Evolutionary conservation across 1,140 invertebrate species (phyloP).

Genomic region (Sitodiplosis mosellana): DNA sequence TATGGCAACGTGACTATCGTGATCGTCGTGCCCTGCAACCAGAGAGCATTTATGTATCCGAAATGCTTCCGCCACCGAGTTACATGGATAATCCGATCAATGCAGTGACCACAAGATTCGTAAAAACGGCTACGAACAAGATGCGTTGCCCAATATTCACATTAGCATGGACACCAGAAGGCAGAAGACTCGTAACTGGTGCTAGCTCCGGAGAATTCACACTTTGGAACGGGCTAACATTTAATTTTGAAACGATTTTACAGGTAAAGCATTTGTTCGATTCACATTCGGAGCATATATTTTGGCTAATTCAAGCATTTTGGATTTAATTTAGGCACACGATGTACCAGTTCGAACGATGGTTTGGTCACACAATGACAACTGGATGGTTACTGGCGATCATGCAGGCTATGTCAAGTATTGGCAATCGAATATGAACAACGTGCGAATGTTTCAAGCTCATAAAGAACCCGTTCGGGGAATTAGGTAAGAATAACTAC

Average conservation of each 20-base stretch:
- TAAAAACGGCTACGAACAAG: slow-evolving; percentile 98
- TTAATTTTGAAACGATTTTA: slow-evolving; percentile 99
- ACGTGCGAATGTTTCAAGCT: slow-evolving; percentile 99
- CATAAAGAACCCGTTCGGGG: slow-evolving; percentile 98
- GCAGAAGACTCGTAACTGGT: slow-evolving; percentile 89
- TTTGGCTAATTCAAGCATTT: not conserved
- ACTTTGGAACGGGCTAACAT: slow-evolving; percentile 98
- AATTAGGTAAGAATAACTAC: slow-evolving; percentile 61
- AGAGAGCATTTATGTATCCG: slow-evolving; percentile 76
- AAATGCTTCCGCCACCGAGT: slow-evolving; percentile 71
- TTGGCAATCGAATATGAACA: slow-evolving; percentile 99
- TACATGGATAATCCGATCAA: slow-evolving; percentile 92
- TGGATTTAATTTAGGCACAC: slow-evolving; percentile 57
- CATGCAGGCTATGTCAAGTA: slow-evolving; percentile 98
- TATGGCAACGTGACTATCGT: slow-evolving; percentile 84
- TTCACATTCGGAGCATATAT: not conserved
- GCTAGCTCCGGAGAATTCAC: slow-evolving; percentile 99
- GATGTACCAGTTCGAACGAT: slow-evolving; percentile 94
- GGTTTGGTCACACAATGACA: slow-evolving; percentile 98
- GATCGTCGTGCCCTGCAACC: slow-evolving; percentile 76
- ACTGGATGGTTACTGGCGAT: slow-evolving; percentile 99
- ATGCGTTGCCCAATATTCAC: slow-evolving; percentile 98
- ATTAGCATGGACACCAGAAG: slow-evolving; percentile 98
- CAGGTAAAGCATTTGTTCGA: slow-evolving; percentile 44
- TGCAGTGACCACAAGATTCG: slow-evolving; percentile 89